Percentiles rank a stretch among this genome's conserved stretches.
Conservation (phyloP, 2,797 vertebrate species). For the Gastrophryne carolinensis region DNA sequence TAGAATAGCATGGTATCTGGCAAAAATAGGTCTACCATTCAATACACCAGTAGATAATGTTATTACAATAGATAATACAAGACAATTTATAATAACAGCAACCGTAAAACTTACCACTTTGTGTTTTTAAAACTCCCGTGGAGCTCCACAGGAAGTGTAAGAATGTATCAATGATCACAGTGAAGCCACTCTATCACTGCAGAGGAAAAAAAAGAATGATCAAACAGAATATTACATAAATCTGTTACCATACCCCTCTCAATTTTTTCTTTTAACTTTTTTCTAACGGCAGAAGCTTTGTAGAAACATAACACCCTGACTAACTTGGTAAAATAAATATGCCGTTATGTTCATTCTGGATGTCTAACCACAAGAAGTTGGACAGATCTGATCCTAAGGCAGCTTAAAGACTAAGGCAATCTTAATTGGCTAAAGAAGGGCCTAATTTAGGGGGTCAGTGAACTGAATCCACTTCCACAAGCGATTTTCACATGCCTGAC, state of each 20-base stretch:
- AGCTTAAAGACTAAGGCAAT: slow-evolving; percentile 54
- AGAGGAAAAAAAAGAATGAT: slow-evolving; percentile 1
- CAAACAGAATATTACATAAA: neutral
- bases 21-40: no score
- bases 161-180: neutral
- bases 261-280: neutral
- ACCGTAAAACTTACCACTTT: neutral
- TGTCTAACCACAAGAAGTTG: neutral
- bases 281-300: neutral
- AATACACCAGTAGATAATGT: neutral
- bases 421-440: slow-evolving; percentile 63
- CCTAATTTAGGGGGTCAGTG: slow-evolving; percentile 54
- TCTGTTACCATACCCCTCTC: neutral
- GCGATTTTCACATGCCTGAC: slow-evolving; percentile 63
- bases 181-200: neutral
- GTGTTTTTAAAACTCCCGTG: neutral
- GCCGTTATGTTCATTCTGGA: neutral
- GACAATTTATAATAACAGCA: neutral
- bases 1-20: no score
- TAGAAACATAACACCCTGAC: neutral
- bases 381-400: neutral
- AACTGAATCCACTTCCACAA: slow-evolving; percentile 59
- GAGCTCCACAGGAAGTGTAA: neutral
- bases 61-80: neutral
- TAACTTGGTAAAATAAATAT: neutral